Evolutionary conservation across 2,113 vertebrate species (phyloP), one percentile per base, ranked within the genome.

Genomic region (Chiloscyllium plagiosum): DNA sequence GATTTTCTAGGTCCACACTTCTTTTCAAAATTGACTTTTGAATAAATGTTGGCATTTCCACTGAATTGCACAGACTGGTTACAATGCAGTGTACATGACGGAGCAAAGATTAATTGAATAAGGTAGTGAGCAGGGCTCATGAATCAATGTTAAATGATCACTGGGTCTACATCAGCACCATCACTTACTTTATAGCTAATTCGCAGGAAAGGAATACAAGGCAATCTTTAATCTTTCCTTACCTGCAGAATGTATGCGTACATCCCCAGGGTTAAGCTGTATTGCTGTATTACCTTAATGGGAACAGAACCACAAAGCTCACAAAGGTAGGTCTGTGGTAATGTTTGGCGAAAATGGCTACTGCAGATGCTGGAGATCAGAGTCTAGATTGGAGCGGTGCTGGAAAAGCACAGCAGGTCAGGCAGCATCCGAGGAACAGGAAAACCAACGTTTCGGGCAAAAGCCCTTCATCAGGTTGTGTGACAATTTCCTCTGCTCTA

Each of bases 11-110:
- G 37, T 47, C 92, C 37, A 13, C 92, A 42, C 8, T 94, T 42
- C 56, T 68, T 94, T 94, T 42, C 47, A 69, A 61, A 68, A 47
- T 61, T 89, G 47, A 68, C 90, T 37, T 94, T 68, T 94, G 65
- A 94, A 68, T 94, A 66, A 94, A 94, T 65, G 90, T 94, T 94
- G 37, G 20, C 66, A 94, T 69, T 90, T 94, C 92, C 19, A 47
- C 8, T 69, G 22, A 26, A 69, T 24, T 70, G 65, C 92, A 24
- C n/a, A 47, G 61, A 13, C 65, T 65, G 37, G 61, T 20, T 94
- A 20, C 19, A 66, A 94, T 65, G 20, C 83, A 52, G 24, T 26
- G 37, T 86, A 50, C 50, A 61, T 61, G 26, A 33, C 15, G 52
- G 52, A 61, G 52, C 87, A 56, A 90, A 61, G 65, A 47, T 94